Base-by-base conservation (phyloP, 2,113 vertebrate genomes). In the Phyllostomus hastatus region DNA sequence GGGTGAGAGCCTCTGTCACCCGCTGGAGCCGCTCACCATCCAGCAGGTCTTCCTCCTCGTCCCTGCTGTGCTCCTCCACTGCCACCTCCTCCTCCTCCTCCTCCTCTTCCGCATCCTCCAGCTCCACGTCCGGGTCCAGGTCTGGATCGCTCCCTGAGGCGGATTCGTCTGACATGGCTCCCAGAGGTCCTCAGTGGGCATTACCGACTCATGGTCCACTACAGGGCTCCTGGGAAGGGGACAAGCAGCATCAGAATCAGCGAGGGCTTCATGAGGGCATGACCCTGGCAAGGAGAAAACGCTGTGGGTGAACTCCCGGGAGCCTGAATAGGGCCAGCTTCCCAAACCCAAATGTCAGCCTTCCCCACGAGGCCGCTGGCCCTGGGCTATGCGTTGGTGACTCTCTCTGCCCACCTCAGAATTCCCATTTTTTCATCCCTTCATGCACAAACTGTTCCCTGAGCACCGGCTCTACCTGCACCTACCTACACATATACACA, bases 91-190 rank as follows among this genome's bases (percentile, higher is more conserved):
- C 99, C 75, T 99, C 99, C 94, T 99, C 99, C 97, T 99, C 99
- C 98, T 99, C 99, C 97, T 99, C 98, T 98, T 99, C 99, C 97
- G 99, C 99, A 98, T 99, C 99, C 98, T 99, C 99, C 98, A 99
- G 99, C 98, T 99, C 99, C 98, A 99, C 99, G 98, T 99, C 99
- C 98, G 99, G 99, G 98, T 99, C 99, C 98, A 99, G 98, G 98
- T 99, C 99, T 98, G 99, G 99, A 98, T 99, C 99, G 98, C 99
- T 99, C 98, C 99, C 99, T 98, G 99, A 99, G 99, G 99, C 98
- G 66, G 99, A 99, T 98, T 99, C 99, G 99, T 99, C 99, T 98
- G 99, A 99, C 99, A 99, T 99, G 99, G 98, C 98, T 99, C 99
- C 98, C 99, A 99, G 98, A 98, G 98, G 97, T 98, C 98, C 98